These are phyloP conservation scores for Platygyra sinensis DNA, from an alignment of 64 coral and sea anemone genomes.

Conservation along the genomic window DNA sequence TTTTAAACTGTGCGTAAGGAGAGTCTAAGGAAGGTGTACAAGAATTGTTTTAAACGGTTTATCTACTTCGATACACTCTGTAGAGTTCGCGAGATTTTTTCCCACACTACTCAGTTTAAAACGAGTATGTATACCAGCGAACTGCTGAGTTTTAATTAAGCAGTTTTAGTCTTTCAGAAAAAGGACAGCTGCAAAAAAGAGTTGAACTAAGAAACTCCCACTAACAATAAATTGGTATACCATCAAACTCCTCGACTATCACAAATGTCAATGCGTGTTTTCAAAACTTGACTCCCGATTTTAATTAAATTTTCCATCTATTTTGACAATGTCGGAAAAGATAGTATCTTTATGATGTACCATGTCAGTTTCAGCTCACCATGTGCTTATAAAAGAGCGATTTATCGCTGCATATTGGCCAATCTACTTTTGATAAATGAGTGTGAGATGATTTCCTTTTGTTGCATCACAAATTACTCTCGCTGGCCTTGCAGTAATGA, in stretches of 20 bases:
- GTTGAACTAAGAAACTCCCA: neutral
- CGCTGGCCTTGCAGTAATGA: neutral
- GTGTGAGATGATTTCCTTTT: neutral
- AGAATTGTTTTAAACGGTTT: too few relatives aligned
- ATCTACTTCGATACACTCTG: too few relatives aligned
- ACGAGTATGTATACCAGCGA: too few relatives aligned
- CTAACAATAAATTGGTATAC: neutral
- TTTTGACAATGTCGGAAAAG: neutral
- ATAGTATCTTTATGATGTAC: neutral
- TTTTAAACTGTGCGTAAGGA: too few relatives aligned
- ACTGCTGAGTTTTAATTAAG: too few relatives aligned
- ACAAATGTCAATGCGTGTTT: neutral
- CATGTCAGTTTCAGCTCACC: neutral
- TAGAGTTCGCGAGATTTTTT: too few relatives aligned
- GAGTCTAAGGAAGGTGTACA: too few relatives aligned
- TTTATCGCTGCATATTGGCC: neutral
- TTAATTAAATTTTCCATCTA: conserved; percentile 1
- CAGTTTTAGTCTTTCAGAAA: neutral
- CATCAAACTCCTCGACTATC: neutral
- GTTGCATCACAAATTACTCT: neutral
- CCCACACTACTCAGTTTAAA: too few relatives aligned
- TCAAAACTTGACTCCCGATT: neutral
- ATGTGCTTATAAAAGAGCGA: neutral
- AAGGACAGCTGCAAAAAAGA: neutral
- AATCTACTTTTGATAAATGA: neutral